Evolutionary conservation across 53 echinoderm and acorn worm species (phyloP), one percentile per base, ranked within the genome.

Genomic region (Astropecten irregularis): DNA sequence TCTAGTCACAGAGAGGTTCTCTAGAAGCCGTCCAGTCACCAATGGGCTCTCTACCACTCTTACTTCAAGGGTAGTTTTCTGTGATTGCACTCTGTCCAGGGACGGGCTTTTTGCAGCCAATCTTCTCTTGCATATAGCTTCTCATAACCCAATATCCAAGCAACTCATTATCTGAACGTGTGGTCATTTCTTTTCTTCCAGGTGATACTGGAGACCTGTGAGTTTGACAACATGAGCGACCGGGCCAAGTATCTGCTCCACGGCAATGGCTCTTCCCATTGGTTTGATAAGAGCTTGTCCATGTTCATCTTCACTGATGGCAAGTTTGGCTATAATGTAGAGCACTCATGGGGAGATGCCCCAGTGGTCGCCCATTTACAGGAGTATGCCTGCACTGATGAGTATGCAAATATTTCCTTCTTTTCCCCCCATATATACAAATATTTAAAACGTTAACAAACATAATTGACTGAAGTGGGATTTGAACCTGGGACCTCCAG

Each of bases 271-370:
- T 66, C 69, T 38, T 81, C 59, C 30, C 83, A 85, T 49, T 93
- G 93, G 93, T 93, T 88, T 54, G 93, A 93, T 62, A 93, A 93
- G 88, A 81, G 85, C 37, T 57, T 93, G 44, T 76, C 77, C 53
- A 39, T 88, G 66, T 67, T 88, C 49, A 39, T 87, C 74, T 90
- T 93, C 69, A 81, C 69, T 0, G 90, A 93, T 40, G 93, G 85
- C 44, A 88, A 68, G 66, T 81, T 60, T 37, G 90, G 93, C 35
- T 53, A 68, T 50, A 93, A 90, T 33, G 82, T 84, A 9, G 93
- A 93, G 81, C 93, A 93, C 52, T 93, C 93, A 5, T 93, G 93
- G 93, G 93, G 90, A 4, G 93, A 93, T 22, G 93, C 90, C 3
- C 93, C 90, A 2, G 93, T 93, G 29, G 88, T 90, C 51, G 90